Evolutionary conservation across 2,113 vertebrate species (phyloP).

Genomic region (Hoplias malabaricus): DNA sequence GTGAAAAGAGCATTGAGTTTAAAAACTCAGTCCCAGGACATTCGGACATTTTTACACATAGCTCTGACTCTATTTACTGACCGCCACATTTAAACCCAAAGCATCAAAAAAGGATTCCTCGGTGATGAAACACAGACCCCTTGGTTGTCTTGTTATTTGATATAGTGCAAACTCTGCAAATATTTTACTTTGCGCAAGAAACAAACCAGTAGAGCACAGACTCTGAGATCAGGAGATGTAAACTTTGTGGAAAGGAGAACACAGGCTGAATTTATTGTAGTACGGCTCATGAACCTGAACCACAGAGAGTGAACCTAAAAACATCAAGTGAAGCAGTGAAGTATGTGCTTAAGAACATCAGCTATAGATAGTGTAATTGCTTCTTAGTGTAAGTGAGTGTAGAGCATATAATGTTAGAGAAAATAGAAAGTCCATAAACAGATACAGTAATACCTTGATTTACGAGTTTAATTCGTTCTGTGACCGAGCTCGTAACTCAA

Average conservation of each 20-base stretch:
- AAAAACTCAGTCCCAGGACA: neutral
- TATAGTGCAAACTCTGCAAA: neutral
- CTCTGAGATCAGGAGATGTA: neutral
- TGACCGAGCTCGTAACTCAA: too few relatives aligned
- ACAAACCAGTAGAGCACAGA: neutral
- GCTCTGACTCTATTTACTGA: neutral
- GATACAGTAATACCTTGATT: too few relatives aligned
- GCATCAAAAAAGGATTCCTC: neutral
- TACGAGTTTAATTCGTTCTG: too few relatives aligned
- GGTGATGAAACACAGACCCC: slow-evolving; percentile 7
- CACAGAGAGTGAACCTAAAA: too few relatives aligned
- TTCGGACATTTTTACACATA: neutral
- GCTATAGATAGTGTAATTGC: too few relatives aligned
- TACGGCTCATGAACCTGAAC: too few relatives aligned
- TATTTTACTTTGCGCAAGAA: slow-evolving; percentile 18
- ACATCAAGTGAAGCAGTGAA: too few relatives aligned
- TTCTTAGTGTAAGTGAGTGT: too few relatives aligned
- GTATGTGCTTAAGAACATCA: too few relatives aligned
- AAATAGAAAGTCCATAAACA: too few relatives aligned
- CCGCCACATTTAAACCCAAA: neutral
- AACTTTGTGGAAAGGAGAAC: neutral
- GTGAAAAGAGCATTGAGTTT: neutral
- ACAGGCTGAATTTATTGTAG: too few relatives aligned
- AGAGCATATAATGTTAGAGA: too few relatives aligned
- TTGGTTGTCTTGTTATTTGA: neutral